Conservation (phyloP, 2,797 vertebrate genomes). For the Sternotherus odoratus region DNA sequence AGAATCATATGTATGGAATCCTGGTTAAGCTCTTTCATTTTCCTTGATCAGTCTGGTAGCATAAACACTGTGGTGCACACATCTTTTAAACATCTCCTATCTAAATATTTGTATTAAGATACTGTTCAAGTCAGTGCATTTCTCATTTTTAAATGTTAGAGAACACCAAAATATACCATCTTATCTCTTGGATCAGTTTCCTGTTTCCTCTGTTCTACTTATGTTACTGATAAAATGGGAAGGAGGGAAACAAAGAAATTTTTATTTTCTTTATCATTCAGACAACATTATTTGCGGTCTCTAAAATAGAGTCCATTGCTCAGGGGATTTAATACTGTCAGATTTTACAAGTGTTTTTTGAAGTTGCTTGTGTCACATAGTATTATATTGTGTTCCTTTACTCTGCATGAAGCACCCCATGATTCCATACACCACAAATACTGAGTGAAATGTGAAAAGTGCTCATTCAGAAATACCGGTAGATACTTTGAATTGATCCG, state of each 20-base stretch:
- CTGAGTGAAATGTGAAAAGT: not conserved
- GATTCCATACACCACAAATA: not conserved
- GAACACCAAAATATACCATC: conserved; percentile 22
- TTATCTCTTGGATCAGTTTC: conserved; percentile 45
- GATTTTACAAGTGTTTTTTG: conserved; percentile 19
- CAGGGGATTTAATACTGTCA: conserved; percentile 35
- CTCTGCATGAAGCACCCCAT: not conserved
- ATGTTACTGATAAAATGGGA: conserved; percentile 15
- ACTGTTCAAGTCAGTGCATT: conserved; percentile 14
- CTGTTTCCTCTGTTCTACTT: conserved; percentile 23
- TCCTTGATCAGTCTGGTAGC: not conserved
- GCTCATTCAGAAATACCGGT: not conserved
- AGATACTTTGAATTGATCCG: not conserved
- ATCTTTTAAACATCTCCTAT: not conserved
- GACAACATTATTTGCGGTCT: conserved; percentile 1
- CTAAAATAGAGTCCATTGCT: conserved; percentile 2
- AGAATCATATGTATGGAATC: conserved; percentile 35
- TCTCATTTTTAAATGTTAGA: conserved; percentile 16
- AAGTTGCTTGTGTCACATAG: not conserved
- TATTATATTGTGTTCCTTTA: conserved; percentile 8
- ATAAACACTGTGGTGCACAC: not conserved
- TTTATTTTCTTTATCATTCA: not conserved
- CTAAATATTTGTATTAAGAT: conserved; percentile 5
- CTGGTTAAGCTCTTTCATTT: not conserved
- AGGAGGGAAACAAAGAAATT: not conserved